Evolutionary conservation across 2,113 vertebrate genomes (phyloP).

Genomic region (Etia nguti): DNA sequence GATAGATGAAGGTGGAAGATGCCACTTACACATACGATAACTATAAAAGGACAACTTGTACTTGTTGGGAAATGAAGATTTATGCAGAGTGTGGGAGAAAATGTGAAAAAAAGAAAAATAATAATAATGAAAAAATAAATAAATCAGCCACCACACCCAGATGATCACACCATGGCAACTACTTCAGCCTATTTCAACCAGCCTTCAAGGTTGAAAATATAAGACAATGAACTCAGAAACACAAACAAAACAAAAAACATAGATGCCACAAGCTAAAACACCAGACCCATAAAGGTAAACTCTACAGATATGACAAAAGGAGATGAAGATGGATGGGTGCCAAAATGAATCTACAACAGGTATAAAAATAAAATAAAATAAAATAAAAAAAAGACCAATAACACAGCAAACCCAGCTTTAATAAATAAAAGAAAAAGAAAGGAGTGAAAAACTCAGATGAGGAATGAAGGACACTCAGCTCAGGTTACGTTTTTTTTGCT

Average conservation of each 20-base stretch:
- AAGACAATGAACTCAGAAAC: not conserved
- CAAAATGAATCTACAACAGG: not conserved
- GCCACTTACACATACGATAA: not conserved
- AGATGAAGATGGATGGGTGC: constrained; percentile 6
- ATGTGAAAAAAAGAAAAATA: not conserved
- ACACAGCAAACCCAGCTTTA: not conserved
- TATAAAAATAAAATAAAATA: not conserved
- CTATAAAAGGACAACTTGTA: not conserved
- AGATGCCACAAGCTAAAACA: not conserved
- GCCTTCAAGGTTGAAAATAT: not conserved
- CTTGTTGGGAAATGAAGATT: not conserved
- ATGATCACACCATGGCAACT: not conserved
- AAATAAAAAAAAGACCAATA: not conserved
- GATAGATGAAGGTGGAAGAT: not conserved
- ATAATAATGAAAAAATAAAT: not conserved
- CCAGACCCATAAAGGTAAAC: constrained; percentile 36
- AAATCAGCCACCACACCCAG: not conserved
- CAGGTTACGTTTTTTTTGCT: not conserved
- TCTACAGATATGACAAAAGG: not conserved
- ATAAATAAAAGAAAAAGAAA: not conserved
- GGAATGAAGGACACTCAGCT: not conserved
- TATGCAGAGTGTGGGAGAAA: not conserved
- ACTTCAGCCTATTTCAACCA: not conserved
- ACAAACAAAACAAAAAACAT: not conserved
- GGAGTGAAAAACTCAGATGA: not conserved